Percentiles rank a stretch among this genome's conserved stretches.
Conservation (phyloP, 1,140 invertebrate species). For the Drosophila pachea region DNA sequence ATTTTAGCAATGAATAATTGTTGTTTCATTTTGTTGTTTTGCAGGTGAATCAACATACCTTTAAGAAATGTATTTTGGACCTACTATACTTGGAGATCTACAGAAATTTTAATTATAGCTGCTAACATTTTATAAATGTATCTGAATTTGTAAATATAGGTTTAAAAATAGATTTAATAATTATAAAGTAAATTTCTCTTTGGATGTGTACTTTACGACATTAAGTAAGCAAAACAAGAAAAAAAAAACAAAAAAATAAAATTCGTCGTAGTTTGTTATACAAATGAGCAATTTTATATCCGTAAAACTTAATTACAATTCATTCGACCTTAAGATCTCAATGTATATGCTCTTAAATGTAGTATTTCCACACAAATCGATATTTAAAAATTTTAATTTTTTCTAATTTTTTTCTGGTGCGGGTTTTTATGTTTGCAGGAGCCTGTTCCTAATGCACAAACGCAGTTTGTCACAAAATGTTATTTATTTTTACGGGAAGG, state of each 20-base stretch:
- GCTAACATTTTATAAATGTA: constrained; percentile 1
- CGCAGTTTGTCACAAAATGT: too few relatives aligned
- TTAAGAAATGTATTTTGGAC: constrained; percentile 60
- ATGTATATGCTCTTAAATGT: neutral
- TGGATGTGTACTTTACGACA: neutral
- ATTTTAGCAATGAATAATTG: constrained; percentile 5
- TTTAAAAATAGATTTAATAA: neutral
- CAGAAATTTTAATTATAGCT: neutral
- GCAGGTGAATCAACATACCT: constrained; percentile 72
- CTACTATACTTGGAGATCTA: constrained; percentile 1
- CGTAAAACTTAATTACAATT: neutral
- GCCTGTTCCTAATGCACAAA: too few relatives aligned
- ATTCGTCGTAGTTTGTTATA: neutral
- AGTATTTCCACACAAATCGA: neutral
- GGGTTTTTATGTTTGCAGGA: too few relatives aligned
- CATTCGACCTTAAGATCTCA: neutral
- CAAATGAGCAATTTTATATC: neutral
- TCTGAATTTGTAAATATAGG: neutral
- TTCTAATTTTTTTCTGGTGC: too few relatives aligned
- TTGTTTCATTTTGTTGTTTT: constrained; percentile 11
- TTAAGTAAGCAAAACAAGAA: neutral
- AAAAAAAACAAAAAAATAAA: neutral
- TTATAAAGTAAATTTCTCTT: constrained; percentile 1
- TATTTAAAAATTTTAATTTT: neutral
- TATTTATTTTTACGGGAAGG: too few relatives aligned